Conservation (phyloP, 2,888 invertebrate species). For the Euclidia mi region DNA sequence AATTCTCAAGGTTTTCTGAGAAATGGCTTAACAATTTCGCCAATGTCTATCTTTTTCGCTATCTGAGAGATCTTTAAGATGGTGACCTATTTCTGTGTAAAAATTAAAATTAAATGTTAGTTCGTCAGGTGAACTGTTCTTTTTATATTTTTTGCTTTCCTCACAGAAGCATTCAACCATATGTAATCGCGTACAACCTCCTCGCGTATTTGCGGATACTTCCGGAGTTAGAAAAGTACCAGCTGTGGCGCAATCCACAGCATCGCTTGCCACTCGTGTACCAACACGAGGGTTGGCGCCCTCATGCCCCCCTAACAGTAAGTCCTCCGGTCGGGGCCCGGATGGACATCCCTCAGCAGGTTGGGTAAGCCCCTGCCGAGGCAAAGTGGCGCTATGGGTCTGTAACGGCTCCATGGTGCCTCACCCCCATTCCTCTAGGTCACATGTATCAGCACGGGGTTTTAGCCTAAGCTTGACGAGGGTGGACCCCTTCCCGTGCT, state of each 20-base stretch:
- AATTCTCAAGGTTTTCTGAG: background rate
- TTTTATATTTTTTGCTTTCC: no score
- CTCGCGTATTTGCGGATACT: slow-evolving; percentile 7
- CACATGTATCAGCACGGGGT: slow-evolving; percentile 6
- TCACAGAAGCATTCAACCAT: no score
- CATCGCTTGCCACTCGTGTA: slow-evolving; percentile 1
- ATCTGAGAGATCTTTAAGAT: no score
- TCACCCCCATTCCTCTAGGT: background rate
- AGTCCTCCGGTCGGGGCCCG: slow-evolving; percentile 46
- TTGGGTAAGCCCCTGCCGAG: background rate
- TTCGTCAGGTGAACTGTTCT: no score
- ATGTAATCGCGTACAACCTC: background rate
- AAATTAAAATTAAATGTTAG: no score
- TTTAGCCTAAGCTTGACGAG: background rate
- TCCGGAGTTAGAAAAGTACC: slow-evolving; percentile 5
- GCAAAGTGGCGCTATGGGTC: background rate
- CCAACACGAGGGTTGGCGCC: slow-evolving; percentile 44
- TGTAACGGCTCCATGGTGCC: background rate
- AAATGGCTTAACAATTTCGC: no score
- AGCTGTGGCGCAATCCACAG: slow-evolving; percentile 29
- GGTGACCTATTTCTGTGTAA: no score
- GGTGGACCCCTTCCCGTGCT: slow-evolving; percentile 2
- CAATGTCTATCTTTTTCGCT: no score
- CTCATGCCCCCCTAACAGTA: slow-evolving; percentile 42
- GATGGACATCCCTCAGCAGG: slow-evolving; percentile 26